These are phyloP conservation scores for Zeus faber DNA, from an alignment of 2,113 vertebrate genomes.

Conservation along the genomic window DNA sequence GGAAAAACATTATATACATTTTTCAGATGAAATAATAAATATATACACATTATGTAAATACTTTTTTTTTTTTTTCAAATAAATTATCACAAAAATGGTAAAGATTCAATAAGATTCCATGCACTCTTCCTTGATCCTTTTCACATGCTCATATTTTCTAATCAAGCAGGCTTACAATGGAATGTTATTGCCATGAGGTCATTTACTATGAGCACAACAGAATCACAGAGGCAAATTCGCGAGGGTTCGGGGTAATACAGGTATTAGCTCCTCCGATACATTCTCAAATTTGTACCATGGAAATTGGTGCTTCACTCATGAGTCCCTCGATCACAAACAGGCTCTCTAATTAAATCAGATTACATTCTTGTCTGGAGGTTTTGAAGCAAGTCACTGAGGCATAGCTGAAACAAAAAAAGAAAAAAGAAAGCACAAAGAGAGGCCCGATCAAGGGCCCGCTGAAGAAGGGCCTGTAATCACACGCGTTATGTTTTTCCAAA, in stretches of 20 bases:
- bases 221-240: too few species aligned
- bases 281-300: too few species aligned
- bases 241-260: too few species aligned
- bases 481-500: background rate
- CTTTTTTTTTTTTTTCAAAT: too few species aligned
- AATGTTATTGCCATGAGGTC: too few species aligned
- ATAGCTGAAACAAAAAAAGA: slow-evolving; percentile 16
- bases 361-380: background rate
- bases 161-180: too few species aligned
- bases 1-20: too few species aligned
- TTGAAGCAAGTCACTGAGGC: slow-evolving; percentile 1
- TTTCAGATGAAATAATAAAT: too few species aligned
- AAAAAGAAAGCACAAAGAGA: background rate
- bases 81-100: too few species aligned
- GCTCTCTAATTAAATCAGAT: background rate
- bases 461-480: slow-evolving; percentile 18
- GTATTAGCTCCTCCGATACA: too few species aligned
- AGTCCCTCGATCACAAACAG: slow-evolving; percentile 4
- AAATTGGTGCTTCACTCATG: background rate
- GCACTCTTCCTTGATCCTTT: background rate
- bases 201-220: too few species aligned
- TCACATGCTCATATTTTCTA: slow-evolving; percentile 6
- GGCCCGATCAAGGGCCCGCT: slow-evolving; percentile 12
- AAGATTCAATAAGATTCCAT: background rate
- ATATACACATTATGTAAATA: too few species aligned